These are phyloP conservation scores for Probaryconus sp. DNA, from an alignment of 1,140 invertebrate genomes.

Conservation along the genomic window DNA sequence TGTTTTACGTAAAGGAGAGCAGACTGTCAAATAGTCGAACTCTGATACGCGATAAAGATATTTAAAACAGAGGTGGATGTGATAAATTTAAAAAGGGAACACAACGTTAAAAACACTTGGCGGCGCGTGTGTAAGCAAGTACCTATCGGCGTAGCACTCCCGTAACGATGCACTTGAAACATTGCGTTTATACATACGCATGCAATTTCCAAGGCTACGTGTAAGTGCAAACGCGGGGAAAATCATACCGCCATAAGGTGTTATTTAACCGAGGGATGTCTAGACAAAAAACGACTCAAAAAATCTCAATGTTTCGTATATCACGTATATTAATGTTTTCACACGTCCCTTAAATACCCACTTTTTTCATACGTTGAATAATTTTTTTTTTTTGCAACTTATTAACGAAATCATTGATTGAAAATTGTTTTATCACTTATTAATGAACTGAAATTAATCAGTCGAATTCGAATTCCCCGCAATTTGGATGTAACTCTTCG, in stretches of 20 bases:
- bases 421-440: neutral
- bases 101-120: constrained; percentile 33
- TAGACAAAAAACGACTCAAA: constrained; percentile 11
- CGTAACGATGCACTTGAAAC: constrained; percentile 28
- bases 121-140: constrained; percentile 13
- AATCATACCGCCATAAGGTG: constrained; percentile 14
- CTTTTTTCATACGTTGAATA: too few relatives aligned
- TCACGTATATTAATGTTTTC: too few relatives aligned
- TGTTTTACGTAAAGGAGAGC: constrained; percentile 8
- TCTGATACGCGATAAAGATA: constrained; percentile 26
- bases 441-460: constrained; percentile 17
- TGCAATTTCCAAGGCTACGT: constrained; percentile 11
- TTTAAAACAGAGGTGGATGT: constrained; percentile 2
- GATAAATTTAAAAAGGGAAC: constrained; percentile 25
- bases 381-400: too few relatives aligned
- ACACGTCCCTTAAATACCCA: neutral
- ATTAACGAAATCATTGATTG: too few relatives aligned
- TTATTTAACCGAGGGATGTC: constrained; percentile 29
- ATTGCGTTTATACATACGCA: constrained; percentile 7
- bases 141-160: constrained; percentile 27
- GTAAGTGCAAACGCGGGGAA: constrained; percentile 15
- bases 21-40: constrained; percentile 4
- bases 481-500: neutral
- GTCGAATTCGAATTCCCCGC: constrained; percentile 6
- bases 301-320: constrained; percentile 7